Evolutionary conservation across 2,797 vertebrate genomes (phyloP), one percentile per base, ranked within the genome.

Genomic region (Australoheros facetus): DNA sequence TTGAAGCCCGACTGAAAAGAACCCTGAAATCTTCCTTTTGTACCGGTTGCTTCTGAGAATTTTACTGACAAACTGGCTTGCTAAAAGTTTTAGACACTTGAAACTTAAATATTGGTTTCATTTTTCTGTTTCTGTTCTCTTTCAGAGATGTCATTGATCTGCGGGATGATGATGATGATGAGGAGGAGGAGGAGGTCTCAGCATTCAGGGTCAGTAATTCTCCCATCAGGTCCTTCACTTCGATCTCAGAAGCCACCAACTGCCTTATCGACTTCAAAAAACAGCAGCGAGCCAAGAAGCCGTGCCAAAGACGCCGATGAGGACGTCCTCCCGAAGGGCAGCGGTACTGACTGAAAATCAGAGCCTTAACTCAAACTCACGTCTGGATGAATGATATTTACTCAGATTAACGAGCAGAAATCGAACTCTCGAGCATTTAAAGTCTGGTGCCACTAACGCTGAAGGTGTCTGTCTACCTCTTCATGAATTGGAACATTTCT

Each of bases 211-310:
- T 95, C 45, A 90, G 88, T 8, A 45, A 91, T 77, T 96, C 96
- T 64, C 94, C 96, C 28, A 95, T 94, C 34, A 94, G 94, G 73
- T 90, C 96, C 9, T 89, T 95, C 80, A 86, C 95, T 71, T 91
- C 97, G 11, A 93, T 96, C 88, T 96, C 95, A 0, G 96, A 97
- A 91, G 95, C 94, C 80, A 88, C 85, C 2, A 96, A 93, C 80
- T 95, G 94, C 74, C 89, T 95, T 58, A 88, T 96, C 58, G 96
- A 97, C 93, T 96, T 94, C 39, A 95, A 94, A 60, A 95, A 92
- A 0, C 94, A 85, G 4, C 53, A 78, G 32, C 83, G 85, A 10
- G 45, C 83, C 77, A 92, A 26, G 80, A 92, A 82, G 76, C 79
- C 77, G 2, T 87, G 88, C 74, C 92, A 89, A 21, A 91, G 90